These are phyloP conservation scores for Huso huso DNA, from an alignment of 2,797 vertebrate species.

Conservation along the genomic window DNA sequence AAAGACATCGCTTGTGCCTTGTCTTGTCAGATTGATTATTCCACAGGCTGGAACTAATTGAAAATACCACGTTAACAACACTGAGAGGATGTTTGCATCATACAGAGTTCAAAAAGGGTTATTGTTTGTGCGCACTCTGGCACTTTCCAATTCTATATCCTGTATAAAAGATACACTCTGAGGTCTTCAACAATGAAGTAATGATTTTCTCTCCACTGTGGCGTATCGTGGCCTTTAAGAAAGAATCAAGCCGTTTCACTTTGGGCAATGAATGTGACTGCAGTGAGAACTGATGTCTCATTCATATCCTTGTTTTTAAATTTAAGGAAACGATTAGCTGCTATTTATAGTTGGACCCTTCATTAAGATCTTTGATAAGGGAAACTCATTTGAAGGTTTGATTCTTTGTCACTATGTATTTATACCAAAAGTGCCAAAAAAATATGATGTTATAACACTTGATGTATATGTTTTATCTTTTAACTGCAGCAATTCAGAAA, in stretches of 20 bases:
- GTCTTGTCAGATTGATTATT: too few species aligned
- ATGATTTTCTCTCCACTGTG: constrained; percentile 39
- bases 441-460: too few species aligned
- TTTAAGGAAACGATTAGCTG: constrained; percentile 42
- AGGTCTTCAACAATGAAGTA: constrained; percentile 41
- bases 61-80: constrained; percentile 14
- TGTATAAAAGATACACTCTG: constrained; percentile 30
- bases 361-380: too few species aligned
- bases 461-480: too few species aligned
- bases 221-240: constrained; percentile 56
- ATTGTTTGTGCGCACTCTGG: background rate
- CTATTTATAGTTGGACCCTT: constrained; percentile 9
- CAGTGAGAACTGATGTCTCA: constrained; percentile 39
- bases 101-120: constrained; percentile 10
- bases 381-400: too few species aligned
- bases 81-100: constrained; percentile 20
- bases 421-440: too few species aligned
- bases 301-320: constrained; percentile 40
- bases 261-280: constrained; percentile 46
- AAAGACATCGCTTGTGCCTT: too few species aligned
- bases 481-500: too few species aligned
- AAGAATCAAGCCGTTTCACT: constrained; percentile 49
- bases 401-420: too few species aligned
- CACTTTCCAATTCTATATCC: constrained; percentile 33
- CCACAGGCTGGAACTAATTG: background rate